A percentile compares a stretch with the other conserved stretches of the same genome.
phyloP scores from a whole-genome alignment of 2,888 invertebrate species.

The Eupithecia pulchellata region DNA sequence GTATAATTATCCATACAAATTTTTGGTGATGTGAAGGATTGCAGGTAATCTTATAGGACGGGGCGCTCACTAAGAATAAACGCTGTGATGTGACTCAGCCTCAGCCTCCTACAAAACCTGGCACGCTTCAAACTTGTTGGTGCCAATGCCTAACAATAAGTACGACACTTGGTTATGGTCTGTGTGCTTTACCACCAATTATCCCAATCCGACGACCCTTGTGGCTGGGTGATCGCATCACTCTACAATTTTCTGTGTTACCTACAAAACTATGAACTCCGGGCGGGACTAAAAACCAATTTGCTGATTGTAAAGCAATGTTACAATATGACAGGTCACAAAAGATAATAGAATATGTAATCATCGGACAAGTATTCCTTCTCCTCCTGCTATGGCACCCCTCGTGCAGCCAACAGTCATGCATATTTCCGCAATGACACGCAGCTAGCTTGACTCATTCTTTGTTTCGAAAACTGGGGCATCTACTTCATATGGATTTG shows the following conservation, averaged over 20 bases:
- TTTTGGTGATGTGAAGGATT: background rate
- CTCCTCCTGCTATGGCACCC: slow-evolving; percentile 16
- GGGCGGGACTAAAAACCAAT: background rate
- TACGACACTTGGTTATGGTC: background rate
- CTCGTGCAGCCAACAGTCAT: slow-evolving; percentile 39
- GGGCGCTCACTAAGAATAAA: background rate
- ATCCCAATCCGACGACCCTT: background rate
- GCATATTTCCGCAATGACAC: slow-evolving; percentile 68
- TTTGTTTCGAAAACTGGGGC: slow-evolving; percentile 75
- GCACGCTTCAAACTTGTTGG: background rate
- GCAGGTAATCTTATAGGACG: background rate
- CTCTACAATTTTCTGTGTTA: background rate
- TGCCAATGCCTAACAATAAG: background rate
- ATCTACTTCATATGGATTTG: slow-evolving; percentile 69
- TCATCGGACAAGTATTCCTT: slow-evolving; percentile 10
- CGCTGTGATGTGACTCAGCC: background rate
- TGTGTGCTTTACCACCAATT: background rate
- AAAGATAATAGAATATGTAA: background rate
- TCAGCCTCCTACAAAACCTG: background rate
- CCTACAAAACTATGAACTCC: background rate
- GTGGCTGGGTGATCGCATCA: background rate
- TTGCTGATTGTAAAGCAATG: background rate
- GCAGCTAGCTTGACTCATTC: slow-evolving; percentile 68
- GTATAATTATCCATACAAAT: background rate
- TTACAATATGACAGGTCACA: background rate